phyloP scores from a whole-genome alignment of 2,113 vertebrate species.

The Pardalotus punctatus region DNA sequence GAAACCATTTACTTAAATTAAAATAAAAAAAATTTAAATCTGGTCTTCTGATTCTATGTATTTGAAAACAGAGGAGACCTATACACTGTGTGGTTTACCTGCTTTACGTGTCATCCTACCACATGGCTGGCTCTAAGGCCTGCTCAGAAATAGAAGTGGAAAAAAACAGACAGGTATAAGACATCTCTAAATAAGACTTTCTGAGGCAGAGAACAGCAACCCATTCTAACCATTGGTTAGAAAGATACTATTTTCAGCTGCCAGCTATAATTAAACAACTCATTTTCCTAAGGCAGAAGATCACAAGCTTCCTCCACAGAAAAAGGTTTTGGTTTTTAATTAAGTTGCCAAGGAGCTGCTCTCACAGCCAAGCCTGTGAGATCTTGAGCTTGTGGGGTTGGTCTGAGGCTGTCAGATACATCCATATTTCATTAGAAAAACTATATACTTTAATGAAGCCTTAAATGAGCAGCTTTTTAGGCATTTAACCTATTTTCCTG shows the following conservation, averaged over 20 bases:
- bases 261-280: conserved; percentile 46
- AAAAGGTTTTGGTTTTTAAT: conserved; percentile 18
- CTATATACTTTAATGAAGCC: neutral
- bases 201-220: neutral
- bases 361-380: neutral
- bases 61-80: neutral
- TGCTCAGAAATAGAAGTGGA: neutral
- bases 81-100: neutral
- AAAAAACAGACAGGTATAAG: neutral
- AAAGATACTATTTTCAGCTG: conserved; percentile 47
- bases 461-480: neutral
- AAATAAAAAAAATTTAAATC: neutral
- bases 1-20: neutral
- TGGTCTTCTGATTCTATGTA: neutral
- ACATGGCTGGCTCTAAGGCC: neutral
- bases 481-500: neutral
- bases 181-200: neutral
- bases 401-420: neutral
- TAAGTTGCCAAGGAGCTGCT: conserved; percentile 3
- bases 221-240: neutral
- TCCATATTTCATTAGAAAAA: neutral
- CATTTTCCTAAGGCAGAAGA: conserved; percentile 19
- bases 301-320: conserved; percentile 36
- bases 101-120: neutral
- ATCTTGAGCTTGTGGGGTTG: neutral